These are phyloP conservation scores for Lottia gigantea DNA, from an alignment of 2,888 invertebrate genomes.

Conservation along the genomic window DNA sequence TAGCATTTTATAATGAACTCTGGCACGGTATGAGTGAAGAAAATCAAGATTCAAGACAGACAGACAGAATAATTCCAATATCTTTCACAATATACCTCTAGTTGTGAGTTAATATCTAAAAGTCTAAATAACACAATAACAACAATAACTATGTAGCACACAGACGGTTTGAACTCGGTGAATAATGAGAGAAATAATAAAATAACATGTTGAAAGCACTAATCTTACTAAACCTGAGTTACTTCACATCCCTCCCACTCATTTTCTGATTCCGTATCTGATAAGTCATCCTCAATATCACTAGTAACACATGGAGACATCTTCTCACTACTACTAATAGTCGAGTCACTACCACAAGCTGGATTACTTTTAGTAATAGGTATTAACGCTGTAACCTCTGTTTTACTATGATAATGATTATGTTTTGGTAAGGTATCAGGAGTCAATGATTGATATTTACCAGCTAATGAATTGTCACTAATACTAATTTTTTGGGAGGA, in stretches of 20 bases:
- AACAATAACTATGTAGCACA: too few relatives aligned
- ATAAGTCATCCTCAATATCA: conserved; percentile 48
- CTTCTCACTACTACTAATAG: conserved; percentile 41
- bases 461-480: conserved; percentile 22
- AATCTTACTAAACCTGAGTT: conserved; percentile 42
- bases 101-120: too few relatives aligned
- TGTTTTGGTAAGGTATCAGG: conserved; percentile 1
- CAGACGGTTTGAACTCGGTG: too few relatives aligned
- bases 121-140: too few relatives aligned
- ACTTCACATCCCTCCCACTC: conserved; percentile 59
- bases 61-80: too few relatives aligned
- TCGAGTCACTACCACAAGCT: conserved; percentile 29
- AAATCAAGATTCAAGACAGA: too few relatives aligned
- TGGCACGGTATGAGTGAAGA: too few relatives aligned
- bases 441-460: conserved; percentile 20
- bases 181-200: too few relatives aligned
- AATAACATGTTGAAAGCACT: too few relatives aligned
- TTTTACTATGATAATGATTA: neutral
- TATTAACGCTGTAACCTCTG: neutral
- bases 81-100: too few relatives aligned
- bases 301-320: conserved; percentile 26
- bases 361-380: neutral
- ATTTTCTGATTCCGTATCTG: conserved; percentile 57
- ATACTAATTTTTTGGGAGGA: conserved; percentile 16
- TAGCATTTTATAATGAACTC: too few relatives aligned